Percentiles rank a stretch among this genome's conserved stretches.
Conservation (phyloP, 1,140 invertebrate species). For the Drosophila saltans region DNA sequence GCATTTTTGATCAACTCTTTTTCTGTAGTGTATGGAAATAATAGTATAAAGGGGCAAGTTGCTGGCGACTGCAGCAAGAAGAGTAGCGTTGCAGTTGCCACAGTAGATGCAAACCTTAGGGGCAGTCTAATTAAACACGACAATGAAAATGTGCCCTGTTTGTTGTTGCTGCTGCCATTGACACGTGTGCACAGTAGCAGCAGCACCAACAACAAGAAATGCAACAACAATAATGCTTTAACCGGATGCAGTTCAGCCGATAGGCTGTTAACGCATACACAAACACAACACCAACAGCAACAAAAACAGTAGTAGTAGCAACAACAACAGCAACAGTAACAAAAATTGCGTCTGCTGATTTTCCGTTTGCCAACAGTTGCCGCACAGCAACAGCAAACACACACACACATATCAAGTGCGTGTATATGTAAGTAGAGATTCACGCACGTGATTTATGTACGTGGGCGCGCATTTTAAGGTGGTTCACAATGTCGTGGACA, state of each 20-base stretch:
- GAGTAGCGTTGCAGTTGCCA: background rate
- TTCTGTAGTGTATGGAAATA: slow-evolving; percentile 19
- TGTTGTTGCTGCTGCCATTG: slow-evolving; percentile 59
- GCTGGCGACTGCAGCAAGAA: slow-evolving; percentile 20
- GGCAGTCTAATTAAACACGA: slow-evolving; percentile 79
- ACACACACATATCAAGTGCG: slow-evolving; percentile 2
- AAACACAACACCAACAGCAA: slow-evolving; percentile 2
- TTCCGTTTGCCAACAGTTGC: slow-evolving; percentile 66
- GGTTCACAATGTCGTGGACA: slow-evolving; percentile 43
- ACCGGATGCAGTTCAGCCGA: slow-evolving; percentile 74
- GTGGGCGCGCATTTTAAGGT: slow-evolving; percentile 76
- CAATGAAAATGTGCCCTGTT: slow-evolving; percentile 68
- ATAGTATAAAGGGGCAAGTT: slow-evolving; percentile 16
- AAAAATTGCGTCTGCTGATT: slow-evolving; percentile 60
- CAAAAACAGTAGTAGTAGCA: slow-evolving; percentile 22
- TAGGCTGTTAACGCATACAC: slow-evolving; percentile 66
- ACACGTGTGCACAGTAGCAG: slow-evolving; percentile 65
- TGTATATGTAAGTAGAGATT: slow-evolving; percentile 40
- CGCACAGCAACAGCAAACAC: slow-evolving; percentile 20
- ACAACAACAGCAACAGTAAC: background rate
- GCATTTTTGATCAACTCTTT: background rate
- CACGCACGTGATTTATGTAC: slow-evolving; percentile 78
- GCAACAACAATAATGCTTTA: slow-evolving; percentile 60
- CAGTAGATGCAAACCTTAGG: slow-evolving; percentile 65
- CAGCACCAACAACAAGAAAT: slow-evolving; percentile 30